A percentile compares a stretch with the other conserved stretches of the same genome.
phyloP scores from a whole-genome alignment of 2,113 vertebrate species.

The Oncorhynchus mykiss region DNA sequence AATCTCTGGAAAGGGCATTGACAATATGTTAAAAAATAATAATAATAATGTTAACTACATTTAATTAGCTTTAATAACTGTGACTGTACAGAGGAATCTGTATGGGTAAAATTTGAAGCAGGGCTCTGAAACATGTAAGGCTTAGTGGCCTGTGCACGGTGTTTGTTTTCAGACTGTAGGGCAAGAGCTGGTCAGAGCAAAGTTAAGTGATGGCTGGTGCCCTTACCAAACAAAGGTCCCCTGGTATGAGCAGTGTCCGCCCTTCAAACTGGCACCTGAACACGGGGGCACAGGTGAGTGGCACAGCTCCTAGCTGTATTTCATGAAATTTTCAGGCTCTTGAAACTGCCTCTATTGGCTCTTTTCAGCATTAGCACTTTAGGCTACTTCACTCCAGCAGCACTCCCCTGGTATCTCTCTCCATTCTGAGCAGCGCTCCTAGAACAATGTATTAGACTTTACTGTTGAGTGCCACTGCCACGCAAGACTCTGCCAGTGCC shows the following conservation, averaged over 20 bases:
- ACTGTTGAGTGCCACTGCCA: background rate
- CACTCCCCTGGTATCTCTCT: constrained; percentile 16
- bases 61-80: constrained; percentile 70
- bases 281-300: constrained; percentile 54
- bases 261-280: constrained; percentile 60
- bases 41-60: constrained; percentile 62
- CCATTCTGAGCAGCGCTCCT: background rate
- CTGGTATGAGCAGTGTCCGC: constrained; percentile 42
- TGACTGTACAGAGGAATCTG: constrained; percentile 43
- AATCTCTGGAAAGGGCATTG: constrained; percentile 58
- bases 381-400: constrained; percentile 16
- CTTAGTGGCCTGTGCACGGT: constrained; percentile 47
- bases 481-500: no score
- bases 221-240: constrained; percentile 49
- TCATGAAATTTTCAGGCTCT: constrained; percentile 20
- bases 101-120: constrained; percentile 51
- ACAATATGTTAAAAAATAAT: constrained; percentile 33
- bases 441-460: background rate
- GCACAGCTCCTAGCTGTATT: constrained; percentile 39
- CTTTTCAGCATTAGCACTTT: constrained; percentile 28
- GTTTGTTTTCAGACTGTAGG: constrained; percentile 42
- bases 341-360: constrained; percentile 5
- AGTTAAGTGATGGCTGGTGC: constrained; percentile 47
- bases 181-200: background rate
- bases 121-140: constrained; percentile 30